A percentile compares a stretch with the other conserved stretches of the same genome.
phyloP scores from a whole-genome alignment of 2,888 invertebrate genomes.

The Nebria salina region DNA sequence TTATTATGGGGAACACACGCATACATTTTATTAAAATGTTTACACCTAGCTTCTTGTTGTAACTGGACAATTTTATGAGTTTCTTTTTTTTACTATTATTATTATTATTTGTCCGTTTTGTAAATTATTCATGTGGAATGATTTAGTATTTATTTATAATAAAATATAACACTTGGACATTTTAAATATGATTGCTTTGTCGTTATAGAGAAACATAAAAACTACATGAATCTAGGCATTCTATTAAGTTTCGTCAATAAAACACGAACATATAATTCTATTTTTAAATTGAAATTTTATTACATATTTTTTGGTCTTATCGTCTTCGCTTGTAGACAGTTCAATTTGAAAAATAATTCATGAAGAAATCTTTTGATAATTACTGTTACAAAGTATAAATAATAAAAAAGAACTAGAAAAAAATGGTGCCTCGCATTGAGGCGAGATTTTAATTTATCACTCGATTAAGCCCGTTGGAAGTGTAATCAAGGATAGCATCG shows the following conservation, averaged over 20 bases:
- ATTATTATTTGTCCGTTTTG: background rate
- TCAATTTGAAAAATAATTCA: background rate
- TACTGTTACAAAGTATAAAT: background rate
- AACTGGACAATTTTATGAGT: background rate
- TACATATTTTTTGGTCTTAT: background rate
- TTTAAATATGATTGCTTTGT: background rate
- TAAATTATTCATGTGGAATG: background rate
- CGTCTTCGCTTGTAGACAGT: background rate
- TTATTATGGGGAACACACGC: background rate
- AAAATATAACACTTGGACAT: no score
- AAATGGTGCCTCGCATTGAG: background rate
- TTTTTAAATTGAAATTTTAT: no score
- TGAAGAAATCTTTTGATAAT: background rate
- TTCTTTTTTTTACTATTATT: no score
- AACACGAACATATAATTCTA: no score
- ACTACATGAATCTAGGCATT: background rate
- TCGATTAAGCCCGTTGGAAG: background rate
- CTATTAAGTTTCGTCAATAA: background rate
- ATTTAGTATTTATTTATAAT: background rate
- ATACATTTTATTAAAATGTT: background rate
- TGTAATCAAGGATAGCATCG: background rate
- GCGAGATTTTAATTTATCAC: background rate
- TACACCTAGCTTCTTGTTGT: background rate
- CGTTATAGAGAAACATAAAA: background rate
- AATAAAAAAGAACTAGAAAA: background rate